These are phyloP conservation scores for Bembecia ichneumoniformis DNA, from an alignment of 2,888 invertebrate genomes.

Conservation along the genomic window DNA sequence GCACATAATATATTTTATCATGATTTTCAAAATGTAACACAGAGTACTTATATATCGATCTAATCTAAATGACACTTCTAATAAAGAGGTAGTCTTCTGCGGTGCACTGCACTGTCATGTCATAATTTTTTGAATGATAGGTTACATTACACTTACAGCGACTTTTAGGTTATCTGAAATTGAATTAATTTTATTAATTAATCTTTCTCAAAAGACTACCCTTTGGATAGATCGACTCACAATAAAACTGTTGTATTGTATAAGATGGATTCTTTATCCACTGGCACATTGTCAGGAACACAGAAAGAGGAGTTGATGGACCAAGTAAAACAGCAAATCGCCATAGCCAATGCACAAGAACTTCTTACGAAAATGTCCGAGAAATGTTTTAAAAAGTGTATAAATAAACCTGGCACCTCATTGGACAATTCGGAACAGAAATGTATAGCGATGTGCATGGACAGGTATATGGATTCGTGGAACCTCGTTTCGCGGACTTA, in stretches of 20 bases:
- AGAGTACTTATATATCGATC: too few species aligned
- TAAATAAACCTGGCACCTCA: conserved; percentile 90
- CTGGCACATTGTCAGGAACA: conserved; percentile 72
- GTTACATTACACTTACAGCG: too few species aligned
- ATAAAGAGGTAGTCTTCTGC: too few species aligned
- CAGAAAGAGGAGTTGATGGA: conserved; percentile 93
- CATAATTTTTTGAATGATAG: too few species aligned
- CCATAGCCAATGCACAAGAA: conserved; percentile 94
- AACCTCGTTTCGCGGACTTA: conserved; percentile 93
- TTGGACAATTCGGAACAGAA: conserved; percentile 94
- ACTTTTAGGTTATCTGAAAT: conserved; percentile 41
- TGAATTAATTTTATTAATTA: conserved; percentile 6
- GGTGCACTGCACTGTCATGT: too few species aligned
- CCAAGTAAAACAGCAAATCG: conserved; percentile 95
- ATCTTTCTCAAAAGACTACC: conserved; percentile 7
- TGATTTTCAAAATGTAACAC: too few species aligned
- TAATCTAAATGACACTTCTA: too few species aligned
- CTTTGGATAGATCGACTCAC: background rate
- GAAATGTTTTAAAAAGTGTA: conserved; percentile 96
- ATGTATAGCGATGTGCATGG: conserved; percentile 98
- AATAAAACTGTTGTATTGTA: too few species aligned
- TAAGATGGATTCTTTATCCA: conserved; percentile 73
- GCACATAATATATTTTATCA: too few species aligned
- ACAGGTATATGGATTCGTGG: conserved; percentile 97
- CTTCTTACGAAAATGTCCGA: conserved; percentile 96